These are phyloP conservation scores for Amiota communis DNA, from an alignment of 2,888 invertebrate species.

Conservation along the genomic window DNA sequence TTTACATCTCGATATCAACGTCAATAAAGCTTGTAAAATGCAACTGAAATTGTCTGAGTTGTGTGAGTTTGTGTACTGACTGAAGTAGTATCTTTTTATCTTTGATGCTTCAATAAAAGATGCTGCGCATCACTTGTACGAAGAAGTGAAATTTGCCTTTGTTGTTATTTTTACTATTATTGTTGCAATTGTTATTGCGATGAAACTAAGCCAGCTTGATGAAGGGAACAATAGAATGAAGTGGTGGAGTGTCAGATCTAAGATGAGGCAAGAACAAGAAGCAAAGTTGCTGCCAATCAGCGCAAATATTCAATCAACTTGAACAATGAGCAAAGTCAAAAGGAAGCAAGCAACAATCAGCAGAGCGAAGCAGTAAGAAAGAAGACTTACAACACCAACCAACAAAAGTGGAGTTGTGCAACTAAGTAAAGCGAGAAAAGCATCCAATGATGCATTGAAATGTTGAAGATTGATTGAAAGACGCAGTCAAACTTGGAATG, in stretches of 20 bases:
- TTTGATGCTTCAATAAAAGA: not conserved
- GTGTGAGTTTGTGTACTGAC: too few species aligned
- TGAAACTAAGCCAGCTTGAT: not conserved
- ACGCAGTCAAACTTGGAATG: not conserved
- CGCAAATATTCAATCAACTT: conserved; percentile 27
- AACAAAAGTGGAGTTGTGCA: not conserved
- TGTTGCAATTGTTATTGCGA: not conserved
- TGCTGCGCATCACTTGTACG: not conserved
- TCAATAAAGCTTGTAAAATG: conserved; percentile 18
- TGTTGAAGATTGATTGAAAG: conserved; percentile 26
- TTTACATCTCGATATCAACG: conserved; percentile 5
- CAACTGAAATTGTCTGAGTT: conserved; percentile 8
- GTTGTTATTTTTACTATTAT: not conserved
- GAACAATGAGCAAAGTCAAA: conserved; percentile 7
- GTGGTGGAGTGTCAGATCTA: not conserved
- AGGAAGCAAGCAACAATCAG: not conserved
- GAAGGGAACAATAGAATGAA: conserved; percentile 33
- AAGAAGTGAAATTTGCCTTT: conserved; percentile 25
- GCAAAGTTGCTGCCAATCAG: conserved; percentile 20
- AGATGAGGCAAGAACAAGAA: not conserved
- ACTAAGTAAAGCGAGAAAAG: not conserved
- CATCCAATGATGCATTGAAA: conserved; percentile 13
- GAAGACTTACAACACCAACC: not conserved
- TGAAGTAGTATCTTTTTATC: not conserved
- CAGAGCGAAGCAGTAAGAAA: not conserved